Conservation (phyloP, 2,113 vertebrate species). For the Chloebia gouldiae region DNA sequence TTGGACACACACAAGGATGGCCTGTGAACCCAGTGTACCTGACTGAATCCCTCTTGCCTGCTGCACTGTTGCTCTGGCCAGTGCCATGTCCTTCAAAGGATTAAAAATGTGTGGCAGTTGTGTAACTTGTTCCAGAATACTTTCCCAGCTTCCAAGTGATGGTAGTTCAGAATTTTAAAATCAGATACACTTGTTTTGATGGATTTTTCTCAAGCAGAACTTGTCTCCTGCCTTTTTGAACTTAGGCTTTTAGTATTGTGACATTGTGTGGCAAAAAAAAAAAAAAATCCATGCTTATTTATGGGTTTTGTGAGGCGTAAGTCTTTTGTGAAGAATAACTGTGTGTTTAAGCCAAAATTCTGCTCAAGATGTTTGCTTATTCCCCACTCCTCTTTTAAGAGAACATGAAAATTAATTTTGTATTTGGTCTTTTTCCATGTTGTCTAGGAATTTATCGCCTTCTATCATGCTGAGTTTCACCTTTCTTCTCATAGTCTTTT, state of each 20-base stretch:
- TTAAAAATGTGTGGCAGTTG: rapidly evolving
- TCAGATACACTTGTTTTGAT: not conserved
- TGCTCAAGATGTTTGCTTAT: not conserved
- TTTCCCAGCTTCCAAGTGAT: not conserved
- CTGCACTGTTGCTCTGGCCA: not conserved
- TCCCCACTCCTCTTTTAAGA: not conserved
- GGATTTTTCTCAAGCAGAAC: not conserved
- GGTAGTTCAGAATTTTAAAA: not conserved
- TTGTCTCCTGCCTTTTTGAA: not conserved
- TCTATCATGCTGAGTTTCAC: not conserved
- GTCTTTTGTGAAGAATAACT: not conserved
- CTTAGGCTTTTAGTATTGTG: not conserved
- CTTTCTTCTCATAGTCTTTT: not conserved
- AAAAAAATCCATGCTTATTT: not conserved
- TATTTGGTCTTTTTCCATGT: not conserved
- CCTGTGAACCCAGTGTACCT: rapidly evolving
- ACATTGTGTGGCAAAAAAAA: not conserved
- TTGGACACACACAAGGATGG: not conserved
- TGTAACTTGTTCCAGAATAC: not conserved
- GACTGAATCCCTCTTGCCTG: not conserved
- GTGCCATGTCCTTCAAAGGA: not conserved
- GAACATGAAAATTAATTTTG: not conserved
- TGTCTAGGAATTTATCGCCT: rapidly evolving
- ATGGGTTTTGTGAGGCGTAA: not conserved
- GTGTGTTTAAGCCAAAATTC: not conserved